Base-by-base conservation (phyloP, 2,797 vertebrate species). In the Rhincodon typus region DNA sequence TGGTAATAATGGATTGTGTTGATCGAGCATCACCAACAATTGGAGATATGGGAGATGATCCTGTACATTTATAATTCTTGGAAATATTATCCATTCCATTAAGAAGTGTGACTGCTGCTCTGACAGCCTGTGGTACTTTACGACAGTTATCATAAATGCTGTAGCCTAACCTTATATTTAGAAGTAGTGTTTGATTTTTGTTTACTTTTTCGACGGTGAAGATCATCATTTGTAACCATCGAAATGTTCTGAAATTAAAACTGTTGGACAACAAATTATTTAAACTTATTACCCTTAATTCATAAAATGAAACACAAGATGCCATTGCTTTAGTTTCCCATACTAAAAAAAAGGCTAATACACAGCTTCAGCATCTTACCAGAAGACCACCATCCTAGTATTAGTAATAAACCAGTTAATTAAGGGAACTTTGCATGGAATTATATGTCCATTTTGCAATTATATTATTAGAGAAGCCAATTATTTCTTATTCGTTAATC, bases 181-280 rank as follows among this genome's bases (percentile, higher is more conserved):
- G 97, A 27, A 97, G 96, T 90, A 98, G 95, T 62, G 95, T 95
- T 69, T 96, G 90, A 94, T 96, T 97, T 0, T 86, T 96, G 96
- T 97, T 98, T 96, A 98, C 98, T 96, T 98, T 97, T 57, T 98
- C 97, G 96, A 98, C 96, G 0, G 98, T 97, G 96, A 98, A 98
- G 69, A 97, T 96, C 96, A 98, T 97, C 13, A 97, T 97, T 95
- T 98, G 97, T 53, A 97, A 74, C 96, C 97, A 98, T 90, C 97
- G 97, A 46, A 97, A 94, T 5, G 97, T 96, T 94, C 96, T 96
- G 57, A 96, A 95, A 95, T 96, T 96, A 38, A 97, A 95, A 74
- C 96, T 96, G 94, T 72, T 72, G 69, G 38, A 5, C 72, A 96
- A 93, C 90, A 95, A 95, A 96, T 96, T 69, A 96, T 87, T 94